phyloP scores from a whole-genome alignment of 2,113 vertebrate genomes.

The Litocranius walleri region DNA sequence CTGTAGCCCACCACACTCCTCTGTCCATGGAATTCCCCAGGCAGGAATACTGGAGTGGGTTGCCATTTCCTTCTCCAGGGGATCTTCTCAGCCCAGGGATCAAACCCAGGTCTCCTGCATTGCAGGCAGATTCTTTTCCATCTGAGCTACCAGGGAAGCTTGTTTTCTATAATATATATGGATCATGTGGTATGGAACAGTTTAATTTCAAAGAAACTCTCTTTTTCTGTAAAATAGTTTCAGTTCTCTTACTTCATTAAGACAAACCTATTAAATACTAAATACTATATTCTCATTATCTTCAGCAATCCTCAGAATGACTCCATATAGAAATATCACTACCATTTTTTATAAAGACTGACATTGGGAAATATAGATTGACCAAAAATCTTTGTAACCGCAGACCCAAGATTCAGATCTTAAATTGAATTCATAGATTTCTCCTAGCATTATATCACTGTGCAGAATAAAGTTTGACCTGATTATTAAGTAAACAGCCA shows the following conservation, averaged over 20 bases:
- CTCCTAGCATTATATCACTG: background rate
- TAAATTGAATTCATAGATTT: background rate
- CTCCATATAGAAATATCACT: background rate
- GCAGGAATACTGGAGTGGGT: background rate
- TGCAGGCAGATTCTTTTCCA: background rate
- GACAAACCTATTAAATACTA: background rate
- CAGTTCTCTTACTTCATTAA: background rate
- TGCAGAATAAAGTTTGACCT: background rate
- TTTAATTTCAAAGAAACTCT: conserved; percentile 30
- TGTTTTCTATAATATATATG: background rate
- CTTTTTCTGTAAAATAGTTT: conserved; percentile 20
- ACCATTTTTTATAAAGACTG: background rate
- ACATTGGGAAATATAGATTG: background rate
- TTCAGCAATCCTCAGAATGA: background rate
- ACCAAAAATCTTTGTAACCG: background rate
- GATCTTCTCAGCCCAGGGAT: background rate
- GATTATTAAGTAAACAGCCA: background rate
- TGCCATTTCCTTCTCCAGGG: background rate
- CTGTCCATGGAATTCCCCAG: background rate
- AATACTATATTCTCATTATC: background rate
- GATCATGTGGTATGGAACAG: background rate
- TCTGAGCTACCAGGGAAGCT: background rate
- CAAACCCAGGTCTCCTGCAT: background rate
- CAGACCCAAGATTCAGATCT: background rate
- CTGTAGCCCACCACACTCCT: background rate